Base-by-base conservation (phyloP, 1,140 invertebrate genomes). In the Bombus impatiens region DNA sequence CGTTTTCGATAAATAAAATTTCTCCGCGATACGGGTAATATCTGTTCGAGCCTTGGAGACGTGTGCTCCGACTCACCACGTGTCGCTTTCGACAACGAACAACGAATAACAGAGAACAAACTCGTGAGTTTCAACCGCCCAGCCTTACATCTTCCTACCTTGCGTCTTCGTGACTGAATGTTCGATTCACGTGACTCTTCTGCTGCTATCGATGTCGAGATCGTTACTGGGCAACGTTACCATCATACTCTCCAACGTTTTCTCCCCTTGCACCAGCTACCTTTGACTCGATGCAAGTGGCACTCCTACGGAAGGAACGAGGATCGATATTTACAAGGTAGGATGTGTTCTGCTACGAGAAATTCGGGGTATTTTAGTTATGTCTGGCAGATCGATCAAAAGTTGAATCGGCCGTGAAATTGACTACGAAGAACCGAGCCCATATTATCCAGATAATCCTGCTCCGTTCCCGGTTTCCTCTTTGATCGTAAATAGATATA, bases 261-360 rank as follows among this genome's bases (percentile, higher is more conserved):
- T 28, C 84, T 67, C n/a, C 13, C 5, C 25, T 68, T 35, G 25
- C 44, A 35, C 22, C 40, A 35, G 77, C 67, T 67, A 62, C 44
- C 42, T 86, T 82, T 65, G 78, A 76, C 65, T 74, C 79, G 75
- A 79, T 59, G 77, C 81, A 67, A 67, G 74, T 70, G 81, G 53
- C 82, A 62, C 74, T 81, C 35, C 62, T 67, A 65, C 80, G 86
- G 81, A 85, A 70, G 80, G 37, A 77, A 83, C 77, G 13, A 67
- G 72, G 84, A 90, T 90, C 89, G 89, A 91, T 91, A 90, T 88
- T 90, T 84, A 91, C 89, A 81, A 91, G 89, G 89, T 91, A 91
- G 76, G 86, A 81, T 72, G 81, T 13, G 78, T 79, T 32, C 32
- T 5, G 65, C 53, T 72, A 28, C 28, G 47, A 47, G 35, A 74